Percentiles rank a stretch among this genome's conserved stretches.
Evolutionary conservation across 2,113 vertebrate genomes (phyloP).

Genomic region (Atherinomorus stipes): DNA sequence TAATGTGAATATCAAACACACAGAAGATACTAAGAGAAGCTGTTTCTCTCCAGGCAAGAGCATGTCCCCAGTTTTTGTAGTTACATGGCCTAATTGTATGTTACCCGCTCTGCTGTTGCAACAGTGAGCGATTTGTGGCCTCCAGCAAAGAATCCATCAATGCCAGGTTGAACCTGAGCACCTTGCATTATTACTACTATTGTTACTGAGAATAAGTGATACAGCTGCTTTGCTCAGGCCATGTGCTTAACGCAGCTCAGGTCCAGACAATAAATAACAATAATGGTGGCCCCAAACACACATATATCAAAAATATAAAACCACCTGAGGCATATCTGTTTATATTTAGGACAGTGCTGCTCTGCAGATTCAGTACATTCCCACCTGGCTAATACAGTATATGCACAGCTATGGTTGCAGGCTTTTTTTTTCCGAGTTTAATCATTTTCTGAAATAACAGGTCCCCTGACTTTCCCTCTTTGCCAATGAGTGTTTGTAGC

Average conservation of each 20-base stretch:
- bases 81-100: slow-evolving; percentile 63
- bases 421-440: slow-evolving; percentile 29
- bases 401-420: slow-evolving; percentile 40
- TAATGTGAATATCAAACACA: slow-evolving; percentile 33
- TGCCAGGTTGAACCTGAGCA: slow-evolving; percentile 59
- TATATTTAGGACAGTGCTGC: slow-evolving; percentile 39
- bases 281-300: slow-evolving; percentile 19
- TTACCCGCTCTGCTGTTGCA: slow-evolving; percentile 51
- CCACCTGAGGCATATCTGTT: slow-evolving; percentile 30
- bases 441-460: slow-evolving; percentile 55
- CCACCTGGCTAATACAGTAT: slow-evolving; percentile 19
- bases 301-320: slow-evolving; percentile 43
- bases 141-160: slow-evolving; percentile 62
- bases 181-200: slow-evolving; percentile 45
- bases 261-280: slow-evolving; percentile 48
- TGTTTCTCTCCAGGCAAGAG: slow-evolving; percentile 64
- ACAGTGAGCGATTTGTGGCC: slow-evolving; percentile 63
- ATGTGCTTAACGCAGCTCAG: slow-evolving; percentile 45
- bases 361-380: slow-evolving; percentile 38
- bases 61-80: slow-evolving; percentile 56
- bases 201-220: slow-evolving; percentile 37
- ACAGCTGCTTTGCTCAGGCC: slow-evolving; percentile 33
- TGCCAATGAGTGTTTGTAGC: slow-evolving; percentile 28
- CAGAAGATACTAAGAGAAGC: slow-evolving; percentile 30
- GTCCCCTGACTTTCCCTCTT: slow-evolving; percentile 4